Percentiles rank a stretch among this genome's conserved stretches.
These are phyloP conservation scores for Pongo abelii DNA, from an alignment of 2,113 vertebrate genomes.

Conservation along the genomic window DNA sequence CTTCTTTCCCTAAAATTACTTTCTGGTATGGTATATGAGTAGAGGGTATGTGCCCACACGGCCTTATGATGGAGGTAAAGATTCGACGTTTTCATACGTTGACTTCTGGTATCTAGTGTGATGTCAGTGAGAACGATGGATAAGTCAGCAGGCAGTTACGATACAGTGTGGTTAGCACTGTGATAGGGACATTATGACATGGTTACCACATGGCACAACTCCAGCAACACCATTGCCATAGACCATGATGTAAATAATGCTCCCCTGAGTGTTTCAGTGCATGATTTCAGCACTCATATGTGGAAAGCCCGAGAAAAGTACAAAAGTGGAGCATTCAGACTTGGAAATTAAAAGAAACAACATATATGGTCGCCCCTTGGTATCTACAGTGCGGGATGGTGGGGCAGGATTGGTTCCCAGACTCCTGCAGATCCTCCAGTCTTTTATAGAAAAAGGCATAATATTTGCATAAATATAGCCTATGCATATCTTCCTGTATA, in stretches of 20 bases:
- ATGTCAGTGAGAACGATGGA: background rate
- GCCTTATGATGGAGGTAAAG: background rate
- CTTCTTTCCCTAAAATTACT: background rate
- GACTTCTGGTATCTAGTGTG: background rate
- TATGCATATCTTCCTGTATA: background rate
- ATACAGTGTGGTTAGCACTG: background rate
- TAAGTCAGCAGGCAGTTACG: background rate
- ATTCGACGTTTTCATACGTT: background rate
- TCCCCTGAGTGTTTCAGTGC: background rate
- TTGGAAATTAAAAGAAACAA: background rate
- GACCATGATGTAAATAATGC: rapidly evolving
- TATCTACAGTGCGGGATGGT: background rate
- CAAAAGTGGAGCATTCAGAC: background rate
- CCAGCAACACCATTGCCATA: background rate
- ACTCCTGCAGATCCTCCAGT: background rate
- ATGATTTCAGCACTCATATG: too few species aligned
- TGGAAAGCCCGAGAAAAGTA: background rate
- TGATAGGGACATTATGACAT: background rate
- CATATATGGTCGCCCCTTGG: background rate
- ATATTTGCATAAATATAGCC: background rate
- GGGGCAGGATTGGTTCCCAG: background rate
- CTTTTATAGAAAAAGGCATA: background rate
- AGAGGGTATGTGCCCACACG: background rate
- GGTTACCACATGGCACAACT: background rate
- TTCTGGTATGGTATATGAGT: background rate